Evolutionary conservation across 2,113 vertebrate species (phyloP), one percentile per base, ranked within the genome.

Genomic region (Platichthys stellatus): DNA sequence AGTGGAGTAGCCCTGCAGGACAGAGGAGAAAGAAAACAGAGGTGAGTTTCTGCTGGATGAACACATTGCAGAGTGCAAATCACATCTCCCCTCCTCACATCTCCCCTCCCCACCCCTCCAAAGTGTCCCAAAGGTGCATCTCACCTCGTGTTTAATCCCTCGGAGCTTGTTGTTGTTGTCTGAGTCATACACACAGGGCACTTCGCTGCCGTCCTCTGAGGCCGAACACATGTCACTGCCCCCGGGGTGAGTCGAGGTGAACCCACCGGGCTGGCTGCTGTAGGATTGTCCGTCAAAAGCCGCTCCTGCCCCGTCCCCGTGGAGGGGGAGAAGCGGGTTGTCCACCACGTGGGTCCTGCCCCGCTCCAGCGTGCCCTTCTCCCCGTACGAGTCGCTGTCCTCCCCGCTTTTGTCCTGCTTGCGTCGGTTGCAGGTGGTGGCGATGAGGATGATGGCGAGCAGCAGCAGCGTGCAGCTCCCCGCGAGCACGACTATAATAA

Each of bases 401-500:
- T 95, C 95, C 2, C 89, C 92, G 65, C 89, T 85, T 8, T 95
- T 96, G 85, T 96, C 95, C 62, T 93, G 94, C 88, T 95, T 96
- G 78, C 94, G 95, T 74, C 94, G 94, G 89, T 96, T 97, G 95
- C 97, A 99, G 72, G 96, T 97, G 83, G 97, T 97, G 78, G 97
- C 97, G 0, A 99, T 99, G 84, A 97, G 94, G 92, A 99, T 96
- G 89, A 99, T 99, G 83, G 98, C 97, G 58, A 96, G 95, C 82
- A 99, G 94, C 54, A 99, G 95, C 72, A 99, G 94, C 2, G 97
- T 97, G 93, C 98, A 99, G 94, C 98, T 99, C 53, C 97, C 97
- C 0, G 97, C 97, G 53, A 99, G 92, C 61, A 99, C 95, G 0
- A 97, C 95, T 89, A 99, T 99, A 45, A 99, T 96, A 0, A 99